Conservation (phyloP, 2,797 vertebrate species). For the Paguma larvata region DNA sequence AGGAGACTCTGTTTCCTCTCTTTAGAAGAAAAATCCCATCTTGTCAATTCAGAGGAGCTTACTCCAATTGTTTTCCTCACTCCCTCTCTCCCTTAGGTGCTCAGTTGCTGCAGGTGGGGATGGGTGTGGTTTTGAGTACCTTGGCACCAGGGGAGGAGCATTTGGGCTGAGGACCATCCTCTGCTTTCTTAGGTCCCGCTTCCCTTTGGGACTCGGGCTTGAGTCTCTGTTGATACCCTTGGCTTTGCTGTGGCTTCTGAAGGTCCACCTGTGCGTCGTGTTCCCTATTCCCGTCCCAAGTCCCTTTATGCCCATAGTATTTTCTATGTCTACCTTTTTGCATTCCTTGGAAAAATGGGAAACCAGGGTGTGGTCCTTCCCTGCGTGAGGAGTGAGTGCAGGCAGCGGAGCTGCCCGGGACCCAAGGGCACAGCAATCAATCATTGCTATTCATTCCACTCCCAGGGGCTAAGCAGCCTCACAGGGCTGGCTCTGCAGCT, state of each 20-base stretch:
- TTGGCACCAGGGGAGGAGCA: not conserved
- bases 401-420: not conserved
- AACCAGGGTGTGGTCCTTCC: not conserved
- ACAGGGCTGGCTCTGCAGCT: not conserved
- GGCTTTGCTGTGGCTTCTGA: not conserved
- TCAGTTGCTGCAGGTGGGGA: not conserved
- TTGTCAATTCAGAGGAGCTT: not conserved
- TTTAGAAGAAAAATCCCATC: not conserved
- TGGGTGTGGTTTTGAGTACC: not conserved
- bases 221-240: not conserved
- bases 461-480: not conserved
- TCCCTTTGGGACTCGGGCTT: not conserved
- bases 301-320: not conserved
- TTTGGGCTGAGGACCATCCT: not conserved
- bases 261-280: not conserved
- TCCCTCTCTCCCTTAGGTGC: not conserved
- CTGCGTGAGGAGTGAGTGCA: not conserved
- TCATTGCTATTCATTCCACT: no score
- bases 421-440: not conserved
- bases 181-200: not conserved
- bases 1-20: not conserved
- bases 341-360: not conserved
- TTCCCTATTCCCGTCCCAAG: not conserved
- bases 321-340: not conserved
- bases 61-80: not conserved